phyloP scores from a whole-genome alignment of 2,888 invertebrate species.

The Synergus umbraculus region DNA sequence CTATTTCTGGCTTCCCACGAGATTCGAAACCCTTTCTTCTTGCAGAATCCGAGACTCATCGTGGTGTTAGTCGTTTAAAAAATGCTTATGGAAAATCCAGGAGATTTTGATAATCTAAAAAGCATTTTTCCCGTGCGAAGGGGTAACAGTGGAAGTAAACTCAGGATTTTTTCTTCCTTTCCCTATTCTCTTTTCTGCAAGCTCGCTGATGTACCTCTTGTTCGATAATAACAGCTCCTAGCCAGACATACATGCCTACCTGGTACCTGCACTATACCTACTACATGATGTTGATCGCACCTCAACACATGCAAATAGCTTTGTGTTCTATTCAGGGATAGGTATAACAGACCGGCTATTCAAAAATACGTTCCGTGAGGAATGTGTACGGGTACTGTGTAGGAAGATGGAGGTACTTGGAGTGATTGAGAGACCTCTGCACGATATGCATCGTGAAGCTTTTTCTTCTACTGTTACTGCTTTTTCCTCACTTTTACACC shows the following conservation, averaged over 20 bases:
- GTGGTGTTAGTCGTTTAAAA: background rate
- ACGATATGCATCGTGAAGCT: slow-evolving; percentile 57
- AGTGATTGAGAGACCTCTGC: slow-evolving; percentile 65
- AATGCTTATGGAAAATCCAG: too few relatives aligned
- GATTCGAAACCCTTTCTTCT: background rate
- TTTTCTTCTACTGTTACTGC: slow-evolving; percentile 38
- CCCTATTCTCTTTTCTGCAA: background rate
- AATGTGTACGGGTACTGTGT: slow-evolving; percentile 46
- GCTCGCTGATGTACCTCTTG: background rate
- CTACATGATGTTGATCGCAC: slow-evolving; percentile 18
- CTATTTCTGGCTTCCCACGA: background rate
- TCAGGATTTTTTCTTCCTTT: background rate
- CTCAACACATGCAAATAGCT: slow-evolving; percentile 4
- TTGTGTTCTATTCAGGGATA: slow-evolving; percentile 13
- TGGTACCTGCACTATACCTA: background rate
- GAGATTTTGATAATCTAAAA: background rate
- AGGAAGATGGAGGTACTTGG: slow-evolving; percentile 63
- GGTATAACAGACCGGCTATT: slow-evolving; percentile 1
- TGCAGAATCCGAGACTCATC: background rate
- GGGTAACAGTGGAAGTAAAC: background rate
- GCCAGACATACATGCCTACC: background rate
- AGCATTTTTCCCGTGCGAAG: background rate
- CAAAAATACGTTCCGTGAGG: slow-evolving; percentile 36
- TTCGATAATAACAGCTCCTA: slow-evolving; percentile 12
- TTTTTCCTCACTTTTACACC: background rate